Evolutionary conservation across 1,140 invertebrate species (phyloP), one percentile per base, ranked within the genome.

Genomic region (Prorops nasuta): DNA sequence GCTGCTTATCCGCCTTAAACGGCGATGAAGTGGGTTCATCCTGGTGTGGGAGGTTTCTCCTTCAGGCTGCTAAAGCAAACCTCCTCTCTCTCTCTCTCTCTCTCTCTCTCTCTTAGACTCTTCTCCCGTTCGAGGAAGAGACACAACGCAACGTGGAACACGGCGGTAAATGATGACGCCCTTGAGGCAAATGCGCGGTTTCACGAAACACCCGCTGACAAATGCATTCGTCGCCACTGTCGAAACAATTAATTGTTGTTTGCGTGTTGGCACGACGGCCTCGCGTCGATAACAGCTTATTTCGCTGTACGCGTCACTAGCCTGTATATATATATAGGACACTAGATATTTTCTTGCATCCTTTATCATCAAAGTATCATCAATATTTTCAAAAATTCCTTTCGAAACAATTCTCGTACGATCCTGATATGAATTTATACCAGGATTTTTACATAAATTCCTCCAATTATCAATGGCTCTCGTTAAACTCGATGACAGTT

Each of bases 111-210:
- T 42, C 39, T 3, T n/a, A 4, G 3, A 35, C 34, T n/a, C 14
- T 14, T 35, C 34, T 35, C 34, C 14, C 14, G 9, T 35, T 35
- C 34, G 15, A 19, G 18, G 15, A 3, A 39, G 15, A 44, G 41
- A 49, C 24, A 28, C 4, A 28, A 38, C 41, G 28, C 38, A 40
- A 54, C 48, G 42, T 40, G 52, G 40, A 35, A 35, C 34, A 14
- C 7, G 4, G 42, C 40, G 38, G 39, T 51, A 48, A 54, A 54
- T 47, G 52, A 54, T 51, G 52, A 54, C 49, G 49, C 52, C 48
- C 52, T 54, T 51, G 52, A 54, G 52, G 52, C 52, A 51, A 54
- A 51, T 45, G 52, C 48, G 52, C 43, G 52, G 51, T 54, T 54
- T 50, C 51, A 54, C 47, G 40, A 50, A 54, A 42, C 49, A 54